These are phyloP conservation scores for Epistrophella euchroma DNA, from an alignment of 2,888 invertebrate species.

Conservation along the genomic window DNA sequence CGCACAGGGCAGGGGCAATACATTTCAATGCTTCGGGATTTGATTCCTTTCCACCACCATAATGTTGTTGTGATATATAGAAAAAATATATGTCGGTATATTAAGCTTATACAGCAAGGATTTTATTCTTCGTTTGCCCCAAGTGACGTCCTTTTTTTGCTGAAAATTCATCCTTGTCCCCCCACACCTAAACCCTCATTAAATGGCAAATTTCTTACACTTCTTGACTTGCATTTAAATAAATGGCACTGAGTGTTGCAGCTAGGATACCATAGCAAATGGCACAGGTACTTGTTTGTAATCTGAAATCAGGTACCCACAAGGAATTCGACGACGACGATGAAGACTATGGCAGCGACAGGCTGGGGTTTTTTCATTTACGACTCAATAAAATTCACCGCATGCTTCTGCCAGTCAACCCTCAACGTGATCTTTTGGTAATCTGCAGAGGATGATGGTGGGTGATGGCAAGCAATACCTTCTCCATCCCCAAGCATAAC, in stretches of 20 bases:
- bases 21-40: constrained; percentile 75
- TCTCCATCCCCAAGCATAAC: constrained; percentile 36
- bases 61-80: constrained; percentile 47
- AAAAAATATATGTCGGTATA: constrained; percentile 5
- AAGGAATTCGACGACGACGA: constrained; percentile 57
- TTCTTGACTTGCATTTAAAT: constrained; percentile 76
- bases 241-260: constrained; percentile 68
- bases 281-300: constrained; percentile 71
- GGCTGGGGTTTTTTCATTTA: constrained; percentile 60
- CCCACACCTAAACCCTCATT: constrained; percentile 58
- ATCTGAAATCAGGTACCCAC: constrained; percentile 73
- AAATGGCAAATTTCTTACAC: constrained; percentile 76
- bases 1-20: constrained; percentile 70
- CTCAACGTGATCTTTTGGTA: constrained; percentile 67
- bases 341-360: constrained; percentile 16
- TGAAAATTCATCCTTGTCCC: constrained; percentile 39
- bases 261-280: constrained; percentile 47
- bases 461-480: constrained; percentile 28
- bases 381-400: constrained; percentile 75
- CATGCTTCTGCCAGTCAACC: constrained; percentile 61
- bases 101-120: constrained; percentile 54
- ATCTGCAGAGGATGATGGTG: constrained; percentile 60
- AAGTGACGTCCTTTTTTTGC: constrained; percentile 71
- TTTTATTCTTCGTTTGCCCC: constrained; percentile 70
- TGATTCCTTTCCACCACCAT: constrained; percentile 58